phyloP scores from a whole-genome alignment of 2,888 invertebrate genomes.

The Rhopalosiphum nymphaeae region DNA sequence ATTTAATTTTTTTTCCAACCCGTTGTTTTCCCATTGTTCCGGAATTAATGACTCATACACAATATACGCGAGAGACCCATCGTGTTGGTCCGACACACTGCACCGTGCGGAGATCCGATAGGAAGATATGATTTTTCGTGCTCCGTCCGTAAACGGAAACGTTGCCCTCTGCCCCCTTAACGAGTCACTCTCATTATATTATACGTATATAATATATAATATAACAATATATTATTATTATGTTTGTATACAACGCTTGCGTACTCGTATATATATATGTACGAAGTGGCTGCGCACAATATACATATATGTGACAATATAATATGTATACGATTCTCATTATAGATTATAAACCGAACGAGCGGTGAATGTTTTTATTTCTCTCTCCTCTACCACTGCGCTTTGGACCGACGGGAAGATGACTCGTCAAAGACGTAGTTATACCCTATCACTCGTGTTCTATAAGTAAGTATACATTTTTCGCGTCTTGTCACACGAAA shows the following conservation, averaged over 20 bases:
- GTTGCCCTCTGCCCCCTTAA: constrained; percentile 56
- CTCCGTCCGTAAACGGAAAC: constrained; percentile 61
- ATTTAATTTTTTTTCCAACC: constrained; percentile 36
- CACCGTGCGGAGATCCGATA: constrained; percentile 45
- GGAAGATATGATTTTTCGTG: constrained; percentile 60
- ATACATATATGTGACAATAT: constrained; percentile 7
- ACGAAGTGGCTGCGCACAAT: neutral
- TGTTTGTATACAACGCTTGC: neutral
- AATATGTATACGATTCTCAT: constrained; percentile 44
- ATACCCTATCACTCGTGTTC: neutral
- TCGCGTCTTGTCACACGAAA: neutral
- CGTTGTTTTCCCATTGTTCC: constrained; percentile 60
- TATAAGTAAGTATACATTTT: neutral
- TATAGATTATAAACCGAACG: constrained; percentile 30
- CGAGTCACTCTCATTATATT: constrained; percentile 61
- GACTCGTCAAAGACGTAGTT: constrained; percentile 34
- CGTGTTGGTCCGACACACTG: neutral
- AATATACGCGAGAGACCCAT: neutral
- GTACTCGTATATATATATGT: neutral
- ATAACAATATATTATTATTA: constrained; percentile 37
- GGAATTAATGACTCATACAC: constrained; percentile 50
- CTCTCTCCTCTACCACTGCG: neutral
- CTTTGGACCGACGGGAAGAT: neutral
- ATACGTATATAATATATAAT: neutral
- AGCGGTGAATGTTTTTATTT: neutral